Evolutionary conservation across 2,888 invertebrate species (phyloP).

Genomic region (Oscheius myriophilus): DNA sequence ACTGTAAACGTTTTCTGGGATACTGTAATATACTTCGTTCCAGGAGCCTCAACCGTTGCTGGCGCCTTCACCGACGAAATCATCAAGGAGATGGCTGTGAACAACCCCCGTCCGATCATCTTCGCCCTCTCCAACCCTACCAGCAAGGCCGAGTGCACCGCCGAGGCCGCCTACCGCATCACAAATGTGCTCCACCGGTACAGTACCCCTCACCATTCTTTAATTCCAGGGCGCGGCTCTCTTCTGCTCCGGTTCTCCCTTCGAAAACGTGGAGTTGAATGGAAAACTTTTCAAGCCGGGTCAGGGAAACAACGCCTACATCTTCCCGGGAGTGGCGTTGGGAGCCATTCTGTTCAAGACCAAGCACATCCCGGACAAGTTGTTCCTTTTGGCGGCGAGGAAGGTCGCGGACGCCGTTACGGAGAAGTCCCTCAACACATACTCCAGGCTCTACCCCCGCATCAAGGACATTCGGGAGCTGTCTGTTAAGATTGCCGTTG

Average conservation of each 20-base stretch:
- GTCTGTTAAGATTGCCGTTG: constrained; percentile 81
- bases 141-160: constrained; percentile 97
- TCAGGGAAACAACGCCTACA: constrained; percentile 97
- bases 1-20: too few species aligned
- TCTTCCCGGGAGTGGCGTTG: constrained; percentile 92
- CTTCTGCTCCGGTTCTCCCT: constrained; percentile 95
- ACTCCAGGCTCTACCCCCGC: constrained; percentile 88
- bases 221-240: constrained; percentile 87
- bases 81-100: constrained; percentile 84
- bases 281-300: constrained; percentile 88
- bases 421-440: constrained; percentile 82
- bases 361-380: constrained; percentile 89
- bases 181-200: constrained; percentile 83
- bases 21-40: too few species aligned
- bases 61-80: constrained; percentile 92
- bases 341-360: constrained; percentile 92
- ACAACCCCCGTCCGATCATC: constrained; percentile 87
- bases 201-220: too few species aligned
- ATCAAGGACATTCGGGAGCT: constrained; percentile 84
- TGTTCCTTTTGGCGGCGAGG: constrained; percentile 94
- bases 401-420: constrained; percentile 84
- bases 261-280: constrained; percentile 83
- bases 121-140: constrained; percentile 99
- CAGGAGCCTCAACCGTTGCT: constrained; percentile 89
- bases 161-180: constrained; percentile 89